Evolutionary conservation across 2,797 vertebrate genomes (phyloP), one percentile per base, ranked within the genome.

Genomic region (Tachyglossus aculeatus): DNA sequence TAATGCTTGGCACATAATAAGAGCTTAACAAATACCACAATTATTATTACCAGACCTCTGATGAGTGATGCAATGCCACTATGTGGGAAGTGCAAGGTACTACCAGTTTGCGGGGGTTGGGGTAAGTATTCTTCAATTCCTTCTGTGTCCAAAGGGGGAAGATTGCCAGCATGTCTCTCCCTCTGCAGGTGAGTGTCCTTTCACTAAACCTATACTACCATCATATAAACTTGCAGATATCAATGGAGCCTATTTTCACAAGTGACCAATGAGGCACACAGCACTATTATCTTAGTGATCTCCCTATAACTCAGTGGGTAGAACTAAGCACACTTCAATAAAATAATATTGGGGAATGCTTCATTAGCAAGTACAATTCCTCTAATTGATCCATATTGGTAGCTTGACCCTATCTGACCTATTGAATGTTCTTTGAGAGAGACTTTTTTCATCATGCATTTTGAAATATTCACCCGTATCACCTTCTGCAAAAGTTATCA

Each of bases 351-450:
- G 8, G 15, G 29, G 11, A 44, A 19, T 9, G 22, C 22, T 40
- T 70, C 54, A 77, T 77, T 69, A 71, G 18, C 75, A 55, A 74
- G 54, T 47, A 74, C 72, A 81, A 38, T 81, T 63, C 27, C 22
- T 74, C 54, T 38, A 19, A 41, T 48, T n/a, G n/a, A n/a, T n/a
- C n/a, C n/a, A n/a, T n/a, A n/a, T 32, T 32, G 25, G 5, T 34
- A 32, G 9, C 21, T 43, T 33, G 34, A 19, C n/a, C 55, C 31
- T 59, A 18, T 40, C 36, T 36, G 13, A 70, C 71, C 5, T 5
- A 21, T 58, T 58, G 34, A 24, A 79, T 58, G 38, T 53, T 37
- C 53, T 67, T 47, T 22, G 39, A 7, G 64, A 67, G 67, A 67
- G 33, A 75, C 41, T 58, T 34, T 54, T 51, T 47, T 59, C 63